Conservation (phyloP, 2,797 vertebrate genomes). For the Coilia nasus region DNA sequence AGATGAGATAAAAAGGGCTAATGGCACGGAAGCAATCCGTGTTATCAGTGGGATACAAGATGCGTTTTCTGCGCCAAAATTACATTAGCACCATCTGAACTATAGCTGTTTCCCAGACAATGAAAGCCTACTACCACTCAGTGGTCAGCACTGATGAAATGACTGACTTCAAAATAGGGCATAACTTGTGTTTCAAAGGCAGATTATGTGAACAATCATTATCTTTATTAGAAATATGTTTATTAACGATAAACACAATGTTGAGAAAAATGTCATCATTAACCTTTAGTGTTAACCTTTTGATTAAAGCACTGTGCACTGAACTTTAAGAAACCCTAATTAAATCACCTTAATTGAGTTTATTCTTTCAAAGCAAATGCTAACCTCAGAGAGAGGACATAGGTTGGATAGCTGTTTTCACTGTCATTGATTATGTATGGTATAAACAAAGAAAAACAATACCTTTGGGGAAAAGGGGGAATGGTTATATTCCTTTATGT, state of each 20-base stretch:
- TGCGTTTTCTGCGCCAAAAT: constrained; percentile 10
- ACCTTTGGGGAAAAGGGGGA: not conserved
- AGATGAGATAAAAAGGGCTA: constrained; percentile 16
- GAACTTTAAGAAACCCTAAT: constrained; percentile 45
- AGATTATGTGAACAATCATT: constrained; percentile 25
- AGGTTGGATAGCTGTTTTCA: constrained; percentile 37
- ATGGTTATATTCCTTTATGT: not conserved
- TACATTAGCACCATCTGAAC: constrained; percentile 6
- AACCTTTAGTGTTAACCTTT: constrained; percentile 45
- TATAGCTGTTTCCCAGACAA: not conserved
- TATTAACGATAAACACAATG: not conserved
- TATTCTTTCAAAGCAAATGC: constrained; percentile 42
- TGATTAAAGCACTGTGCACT: constrained; percentile 40
- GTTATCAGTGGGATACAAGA: constrained; percentile 4
- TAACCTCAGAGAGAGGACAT: constrained; percentile 32
- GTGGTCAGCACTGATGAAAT: constrained; percentile 28
- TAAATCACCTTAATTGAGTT: constrained; percentile 40
- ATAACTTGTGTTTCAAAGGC: not conserved
- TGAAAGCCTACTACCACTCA: not conserved
- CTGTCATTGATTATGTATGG: constrained; percentile 45
- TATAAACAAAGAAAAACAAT: constrained; percentile 9
- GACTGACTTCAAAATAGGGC: constrained; percentile 13
- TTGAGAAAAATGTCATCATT: constrained; percentile 46
- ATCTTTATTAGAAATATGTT: constrained; percentile 9
- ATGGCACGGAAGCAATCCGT: constrained; percentile 18